Conservation (phyloP, 2,113 vertebrate genomes). For the Poecile atricapillus region DNA sequence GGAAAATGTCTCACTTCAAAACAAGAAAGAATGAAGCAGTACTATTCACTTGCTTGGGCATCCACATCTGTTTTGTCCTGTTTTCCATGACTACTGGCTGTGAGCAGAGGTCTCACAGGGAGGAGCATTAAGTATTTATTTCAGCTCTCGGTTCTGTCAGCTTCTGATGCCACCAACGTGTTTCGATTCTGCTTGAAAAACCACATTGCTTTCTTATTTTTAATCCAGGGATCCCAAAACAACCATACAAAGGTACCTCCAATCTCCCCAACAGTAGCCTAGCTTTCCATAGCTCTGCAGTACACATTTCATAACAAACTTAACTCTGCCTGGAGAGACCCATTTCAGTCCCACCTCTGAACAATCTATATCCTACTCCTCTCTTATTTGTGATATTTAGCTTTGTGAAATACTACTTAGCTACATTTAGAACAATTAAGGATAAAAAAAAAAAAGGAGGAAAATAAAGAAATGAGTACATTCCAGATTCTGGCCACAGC, state of each 20-base stretch:
- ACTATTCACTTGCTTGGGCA: neutral
- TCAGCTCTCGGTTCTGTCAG: constrained; percentile 1
- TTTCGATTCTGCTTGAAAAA: neutral
- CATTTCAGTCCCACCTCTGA: neutral
- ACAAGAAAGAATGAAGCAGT: neutral
- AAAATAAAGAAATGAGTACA: neutral
- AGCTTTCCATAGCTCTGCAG: neutral
- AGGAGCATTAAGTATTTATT: constrained; percentile 56
- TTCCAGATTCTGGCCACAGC: neutral
- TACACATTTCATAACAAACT: neutral
- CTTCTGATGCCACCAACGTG: constrained; percentile 6
- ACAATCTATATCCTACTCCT: neutral
- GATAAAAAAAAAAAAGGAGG: neutral
- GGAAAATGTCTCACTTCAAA: neutral
- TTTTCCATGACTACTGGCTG: constrained; percentile 58
- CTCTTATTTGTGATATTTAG: neutral
- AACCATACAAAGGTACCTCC: neutral
- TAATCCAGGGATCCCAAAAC: neutral
- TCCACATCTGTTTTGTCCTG: constrained; percentile 48
- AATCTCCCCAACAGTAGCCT: neutral
- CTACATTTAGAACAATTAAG: neutral
- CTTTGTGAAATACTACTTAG: neutral
- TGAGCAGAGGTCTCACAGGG: constrained; percentile 50
- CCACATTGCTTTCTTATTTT: neutral
- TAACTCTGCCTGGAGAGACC: neutral